Evolutionary conservation across 2,797 vertebrate species (phyloP).

Genomic region (Gymnothorax javanicus): DNA sequence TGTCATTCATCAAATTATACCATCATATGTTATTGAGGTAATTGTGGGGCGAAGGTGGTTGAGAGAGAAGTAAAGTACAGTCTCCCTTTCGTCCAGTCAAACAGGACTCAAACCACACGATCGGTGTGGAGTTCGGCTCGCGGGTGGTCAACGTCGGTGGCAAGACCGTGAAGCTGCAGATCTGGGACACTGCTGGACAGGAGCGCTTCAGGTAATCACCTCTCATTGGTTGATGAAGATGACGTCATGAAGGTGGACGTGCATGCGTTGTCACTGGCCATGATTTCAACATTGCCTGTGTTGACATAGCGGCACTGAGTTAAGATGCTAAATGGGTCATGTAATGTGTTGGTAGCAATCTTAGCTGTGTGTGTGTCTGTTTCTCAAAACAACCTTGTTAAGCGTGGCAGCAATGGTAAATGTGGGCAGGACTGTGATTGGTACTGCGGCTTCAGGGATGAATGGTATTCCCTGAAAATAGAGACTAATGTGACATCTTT

Average conservation of each 20-base stretch:
- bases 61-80: neutral
- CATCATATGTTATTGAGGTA: neutral
- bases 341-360: neutral
- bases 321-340: neutral
- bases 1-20: neutral
- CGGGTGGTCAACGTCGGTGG: slow-evolving; percentile 88
- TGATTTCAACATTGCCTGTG: neutral
- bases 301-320: neutral
- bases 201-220: slow-evolving; percentile 84
- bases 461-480: neutral
- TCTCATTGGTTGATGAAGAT: neutral
- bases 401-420: neutral
- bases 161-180: slow-evolving; percentile 92
- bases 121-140: slow-evolving; percentile 93
- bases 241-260: neutral
- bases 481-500: neutral
- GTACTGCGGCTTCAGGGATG: neutral
- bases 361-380: neutral
- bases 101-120: slow-evolving; percentile 94
- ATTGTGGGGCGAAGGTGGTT: neutral
- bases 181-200: slow-evolving; percentile 93
- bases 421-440: neutral
- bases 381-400: too few relatives aligned
- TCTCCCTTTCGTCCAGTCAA: slow-evolving; percentile 76
- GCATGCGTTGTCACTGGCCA: neutral